A percentile compares a stretch with the other conserved stretches of the same genome.
phyloP scores from a whole-genome alignment of 2,888 invertebrate species.

The Trichogramma evanescens region DNA sequence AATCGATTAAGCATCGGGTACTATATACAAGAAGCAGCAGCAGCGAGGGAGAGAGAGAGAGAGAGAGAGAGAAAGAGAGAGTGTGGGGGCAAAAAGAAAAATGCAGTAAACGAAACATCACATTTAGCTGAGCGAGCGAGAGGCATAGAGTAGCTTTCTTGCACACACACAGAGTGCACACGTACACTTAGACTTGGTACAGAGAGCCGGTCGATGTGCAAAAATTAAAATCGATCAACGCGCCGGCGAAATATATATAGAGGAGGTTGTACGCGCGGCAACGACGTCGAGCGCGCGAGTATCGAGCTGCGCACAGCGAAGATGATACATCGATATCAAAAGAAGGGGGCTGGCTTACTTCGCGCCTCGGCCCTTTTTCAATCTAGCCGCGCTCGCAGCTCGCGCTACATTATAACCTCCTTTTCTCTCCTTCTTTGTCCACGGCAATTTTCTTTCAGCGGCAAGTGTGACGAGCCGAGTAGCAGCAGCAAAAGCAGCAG shows the following conservation, averaged over 20 bases:
- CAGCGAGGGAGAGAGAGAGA: conserved; percentile 2
- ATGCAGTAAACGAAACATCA: not conserved
- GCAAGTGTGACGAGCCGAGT: no score
- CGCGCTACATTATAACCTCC: conserved; percentile 2
- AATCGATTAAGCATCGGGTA: no score
- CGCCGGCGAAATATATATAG: not conserved
- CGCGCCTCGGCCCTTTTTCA: conserved; percentile 24
- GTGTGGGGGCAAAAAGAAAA: conserved; percentile 10
- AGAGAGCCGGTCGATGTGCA: no score
- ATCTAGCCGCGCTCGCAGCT: conserved; percentile 8
- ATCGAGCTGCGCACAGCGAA: conserved; percentile 21
- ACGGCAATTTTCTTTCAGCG: not conserved
- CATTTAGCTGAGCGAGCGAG: no score
- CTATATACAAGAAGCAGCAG: no score
- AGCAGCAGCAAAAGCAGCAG: no score
- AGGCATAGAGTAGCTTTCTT: no score
- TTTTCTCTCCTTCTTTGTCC: conserved; percentile 18
- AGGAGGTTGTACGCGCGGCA: no score
- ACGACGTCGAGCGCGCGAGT: no score
- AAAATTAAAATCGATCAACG: conserved; percentile 1
- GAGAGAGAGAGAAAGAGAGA: conserved; percentile 1
- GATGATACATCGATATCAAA: conserved; percentile 48
- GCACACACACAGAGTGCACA: no score
- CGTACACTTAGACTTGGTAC: no score
- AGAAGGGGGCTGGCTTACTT: conserved; percentile 44